Conservation (phyloP, 2,797 vertebrate species). For the Lepidocolaptes lacrymiger region DNA sequence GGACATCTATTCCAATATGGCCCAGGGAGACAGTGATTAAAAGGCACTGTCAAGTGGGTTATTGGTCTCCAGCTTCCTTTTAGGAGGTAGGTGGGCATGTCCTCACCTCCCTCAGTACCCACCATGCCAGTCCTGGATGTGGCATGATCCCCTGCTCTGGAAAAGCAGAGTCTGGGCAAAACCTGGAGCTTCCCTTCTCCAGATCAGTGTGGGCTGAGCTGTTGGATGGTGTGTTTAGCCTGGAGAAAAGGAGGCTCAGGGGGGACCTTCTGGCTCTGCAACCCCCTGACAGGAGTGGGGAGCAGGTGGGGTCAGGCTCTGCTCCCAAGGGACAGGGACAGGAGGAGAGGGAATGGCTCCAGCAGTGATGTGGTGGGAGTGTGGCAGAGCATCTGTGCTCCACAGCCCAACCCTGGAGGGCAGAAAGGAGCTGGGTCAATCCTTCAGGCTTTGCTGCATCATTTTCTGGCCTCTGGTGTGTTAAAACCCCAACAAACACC, state of each 20-base stretch:
- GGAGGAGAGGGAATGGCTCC: background rate
- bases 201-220: background rate
- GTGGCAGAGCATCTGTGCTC: rapidly evolving
- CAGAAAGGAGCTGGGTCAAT: background rate
- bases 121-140: background rate
- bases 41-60: background rate
- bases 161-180: background rate
- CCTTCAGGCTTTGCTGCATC: background rate
- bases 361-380: background rate
- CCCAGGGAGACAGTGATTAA: background rate
- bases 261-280: background rate
- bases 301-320: too few species aligned
- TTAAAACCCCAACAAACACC: background rate
- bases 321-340: too few species aligned
- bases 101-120: background rate
- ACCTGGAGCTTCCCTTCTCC: background rate
- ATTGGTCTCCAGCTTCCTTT: background rate
- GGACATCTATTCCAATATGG: background rate
- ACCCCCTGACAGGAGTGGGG: rapidly evolving
- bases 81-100: background rate
- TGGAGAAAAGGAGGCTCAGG: background rate
- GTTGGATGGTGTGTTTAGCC: background rate
- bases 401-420: background rate
- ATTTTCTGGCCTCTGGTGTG: background rate
- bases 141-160: rapidly evolving